Evolutionary conservation across 2,113 vertebrate species (phyloP).

Genomic region (Grammomys surdaster): DNA sequence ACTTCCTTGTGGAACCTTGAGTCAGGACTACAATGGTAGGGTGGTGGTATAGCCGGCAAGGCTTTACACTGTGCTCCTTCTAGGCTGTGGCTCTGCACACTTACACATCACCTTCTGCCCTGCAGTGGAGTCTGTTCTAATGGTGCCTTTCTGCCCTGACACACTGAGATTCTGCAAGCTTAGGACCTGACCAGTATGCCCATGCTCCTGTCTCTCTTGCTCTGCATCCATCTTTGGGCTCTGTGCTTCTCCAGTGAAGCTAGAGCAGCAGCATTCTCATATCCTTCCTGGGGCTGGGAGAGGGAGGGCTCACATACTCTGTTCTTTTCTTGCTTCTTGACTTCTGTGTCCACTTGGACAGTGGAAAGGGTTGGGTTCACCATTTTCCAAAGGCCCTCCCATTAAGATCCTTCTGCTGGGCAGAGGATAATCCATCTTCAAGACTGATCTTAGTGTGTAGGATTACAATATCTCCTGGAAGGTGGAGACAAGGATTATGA

Average conservation of each 20-base stretch:
- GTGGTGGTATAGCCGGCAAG: background rate
- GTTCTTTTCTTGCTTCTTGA: background rate
- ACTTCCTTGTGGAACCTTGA: background rate
- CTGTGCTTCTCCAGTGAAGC: constrained; percentile 25
- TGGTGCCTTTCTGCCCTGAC: constrained; percentile 4
- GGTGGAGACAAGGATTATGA: background rate
- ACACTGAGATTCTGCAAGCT: background rate
- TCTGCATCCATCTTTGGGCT: background rate
- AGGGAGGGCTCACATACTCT: background rate
- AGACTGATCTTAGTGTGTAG: background rate
- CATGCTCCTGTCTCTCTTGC: background rate
- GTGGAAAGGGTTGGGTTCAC: background rate
- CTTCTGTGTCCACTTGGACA: background rate
- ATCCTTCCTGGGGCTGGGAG: background rate
- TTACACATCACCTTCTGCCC: background rate
- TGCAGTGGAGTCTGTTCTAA: background rate
- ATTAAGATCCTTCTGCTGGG: background rate
- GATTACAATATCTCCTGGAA: background rate
- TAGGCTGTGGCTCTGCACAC: background rate
- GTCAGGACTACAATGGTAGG: background rate
- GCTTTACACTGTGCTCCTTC: background rate
- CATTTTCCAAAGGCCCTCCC: constrained; percentile 18
- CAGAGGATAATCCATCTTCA: background rate
- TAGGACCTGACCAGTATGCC: background rate
- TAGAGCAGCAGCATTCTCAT: background rate